Base-by-base conservation (phyloP, 2,888 invertebrate genomes). In the Orthosia cruda region DNA sequence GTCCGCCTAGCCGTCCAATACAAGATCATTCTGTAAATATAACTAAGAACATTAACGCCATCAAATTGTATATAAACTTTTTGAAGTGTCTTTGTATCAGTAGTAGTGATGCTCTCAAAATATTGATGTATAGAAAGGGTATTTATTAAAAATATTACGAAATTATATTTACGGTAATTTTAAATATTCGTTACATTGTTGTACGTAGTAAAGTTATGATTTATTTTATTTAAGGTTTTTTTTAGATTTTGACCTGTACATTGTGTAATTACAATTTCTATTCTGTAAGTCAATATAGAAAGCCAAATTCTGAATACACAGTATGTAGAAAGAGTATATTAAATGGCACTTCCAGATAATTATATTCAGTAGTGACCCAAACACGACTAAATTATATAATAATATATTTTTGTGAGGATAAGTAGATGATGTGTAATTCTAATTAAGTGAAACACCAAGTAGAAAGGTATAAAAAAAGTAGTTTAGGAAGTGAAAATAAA, bases 281-380 rank as follows among this genome's bases (percentile, higher is more conserved):
- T 77, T 72, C 66, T 70, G 63, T 78, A 83, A 89, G 84, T 88
- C 85, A 88, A 87, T 84, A 88, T 89, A 91, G 89, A 90, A 93
- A 93, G 92, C 94, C 94, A 93, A 93, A 94, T 94, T 94, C 93
- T 93, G 93, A 94, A 93, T 77, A 88, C 86, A 88, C 77, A 80
- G 59, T 66, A 80, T 65, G 71, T 73, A 74, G 81, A 76, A 45
- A 69, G 61, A 72, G 68, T 81, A 77, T 85, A 69, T 69, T 64
- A 74, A 78, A 80, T 61, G 64, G 86, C 86, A 83, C 85, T 77
- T 81, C 74, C 68, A 64, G 52, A 79, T 73, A 62, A 32, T 75
- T 64, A 57, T 81, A 80, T 65, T 78, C 63, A 65, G 73, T 87
- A 87, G 81, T 71, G 63, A 71, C 69, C 62, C 72, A 20, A 81